These are phyloP conservation scores for Agrochola macilenta DNA, from an alignment of 2,888 invertebrate genomes.

Conservation along the genomic window DNA sequence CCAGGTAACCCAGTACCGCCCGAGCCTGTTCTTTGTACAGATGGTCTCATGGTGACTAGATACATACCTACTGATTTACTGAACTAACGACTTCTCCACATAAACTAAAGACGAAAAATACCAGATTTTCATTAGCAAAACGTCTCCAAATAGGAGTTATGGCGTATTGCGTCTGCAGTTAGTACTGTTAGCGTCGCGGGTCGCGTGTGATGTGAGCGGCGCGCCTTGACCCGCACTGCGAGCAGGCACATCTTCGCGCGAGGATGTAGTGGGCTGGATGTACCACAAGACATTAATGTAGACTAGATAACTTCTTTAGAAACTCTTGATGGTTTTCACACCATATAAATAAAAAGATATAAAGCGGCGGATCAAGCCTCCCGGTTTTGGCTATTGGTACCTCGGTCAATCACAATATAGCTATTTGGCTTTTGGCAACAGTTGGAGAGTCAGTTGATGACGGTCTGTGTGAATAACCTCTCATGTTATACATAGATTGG, in stretches of 20 bases:
- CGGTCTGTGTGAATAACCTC: too few species aligned
- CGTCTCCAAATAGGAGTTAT: slow-evolving; percentile 66
- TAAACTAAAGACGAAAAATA: slow-evolving; percentile 22
- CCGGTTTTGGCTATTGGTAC: not conserved
- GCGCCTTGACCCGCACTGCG: slow-evolving; percentile 85
- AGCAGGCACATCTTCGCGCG: slow-evolving; percentile 78
- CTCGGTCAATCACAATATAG: not conserved
- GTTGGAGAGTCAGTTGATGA: too few species aligned
- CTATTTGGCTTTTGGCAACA: too few species aligned
- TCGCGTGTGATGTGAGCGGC: slow-evolving; percentile 74
- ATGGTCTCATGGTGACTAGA: too few species aligned
- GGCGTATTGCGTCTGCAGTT: slow-evolving; percentile 69
- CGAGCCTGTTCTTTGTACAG: too few species aligned
- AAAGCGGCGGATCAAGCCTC: too few species aligned
- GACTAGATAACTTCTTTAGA: not conserved
- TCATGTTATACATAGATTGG: too few species aligned
- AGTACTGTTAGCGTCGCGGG: slow-evolving; percentile 72
- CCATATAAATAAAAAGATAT: too few species aligned
- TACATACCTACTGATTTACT: too few species aligned
- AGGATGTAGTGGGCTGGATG: slow-evolving; percentile 67
- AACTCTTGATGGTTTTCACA: too few species aligned
- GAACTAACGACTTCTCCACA: not conserved
- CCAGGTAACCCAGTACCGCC: too few species aligned
- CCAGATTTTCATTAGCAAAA: slow-evolving; percentile 57
- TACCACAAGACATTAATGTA: not conserved